These are phyloP conservation scores for Cheumatopsyche charites DNA, from an alignment of 1,140 invertebrate genomes.

Conservation along the genomic window DNA sequence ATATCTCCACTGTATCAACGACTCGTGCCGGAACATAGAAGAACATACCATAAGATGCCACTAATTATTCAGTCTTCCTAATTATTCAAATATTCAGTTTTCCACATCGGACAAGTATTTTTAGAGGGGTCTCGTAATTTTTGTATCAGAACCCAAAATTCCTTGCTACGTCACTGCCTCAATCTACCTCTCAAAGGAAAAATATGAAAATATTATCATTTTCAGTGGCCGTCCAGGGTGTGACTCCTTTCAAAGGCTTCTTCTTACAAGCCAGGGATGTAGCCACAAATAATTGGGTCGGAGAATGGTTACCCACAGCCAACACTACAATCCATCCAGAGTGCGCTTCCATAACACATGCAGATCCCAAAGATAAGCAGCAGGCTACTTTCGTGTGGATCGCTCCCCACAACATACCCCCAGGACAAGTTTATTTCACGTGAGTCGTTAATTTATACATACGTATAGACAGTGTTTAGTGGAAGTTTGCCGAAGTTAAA, in stretches of 20 bases:
- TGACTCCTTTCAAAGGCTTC: slow-evolving; percentile 73
- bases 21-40: too few species aligned
- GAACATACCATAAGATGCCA: too few species aligned
- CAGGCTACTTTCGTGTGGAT: slow-evolving; percentile 76
- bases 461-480: too few species aligned
- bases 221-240: slow-evolving; percentile 68
- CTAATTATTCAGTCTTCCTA: too few species aligned
- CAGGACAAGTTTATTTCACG: slow-evolving; percentile 78
- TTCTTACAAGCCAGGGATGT: slow-evolving; percentile 79
- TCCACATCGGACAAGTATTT: too few species aligned
- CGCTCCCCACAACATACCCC: slow-evolving; percentile 66
- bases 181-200: too few species aligned
- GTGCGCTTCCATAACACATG: slow-evolving; percentile 79
- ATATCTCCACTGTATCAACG: too few species aligned
- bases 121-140: too few species aligned
- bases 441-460: slow-evolving; percentile 61
- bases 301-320: slow-evolving; percentile 70
- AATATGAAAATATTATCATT: not conserved
- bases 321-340: slow-evolving; percentile 77
- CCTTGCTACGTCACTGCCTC: not conserved
- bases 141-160: not conserved
- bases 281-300: slow-evolving; percentile 72
- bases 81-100: too few species aligned
- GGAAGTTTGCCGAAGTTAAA: too few species aligned
- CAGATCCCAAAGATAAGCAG: slow-evolving; percentile 75